Base-by-base conservation (phyloP, 2,113 vertebrate genomes). In the Glaucomys volans region DNA sequence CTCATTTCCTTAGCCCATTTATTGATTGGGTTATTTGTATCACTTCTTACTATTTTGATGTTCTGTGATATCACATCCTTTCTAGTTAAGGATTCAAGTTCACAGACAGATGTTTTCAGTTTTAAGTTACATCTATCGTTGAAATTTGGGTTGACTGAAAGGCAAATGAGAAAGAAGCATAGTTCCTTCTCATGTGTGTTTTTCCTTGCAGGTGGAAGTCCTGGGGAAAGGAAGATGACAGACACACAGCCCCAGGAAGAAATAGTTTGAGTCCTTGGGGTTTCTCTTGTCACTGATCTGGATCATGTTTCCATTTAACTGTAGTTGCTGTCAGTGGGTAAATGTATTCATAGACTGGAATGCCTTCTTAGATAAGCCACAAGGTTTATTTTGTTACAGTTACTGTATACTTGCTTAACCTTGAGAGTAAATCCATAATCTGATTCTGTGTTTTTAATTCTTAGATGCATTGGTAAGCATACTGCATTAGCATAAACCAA, bases 11-110 rank as follows among this genome's bases (percentile, higher is more conserved):
- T n/a, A n/a, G n/a, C n/a, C n/a, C n/a, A n/a, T n/a, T n/a, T n/a
- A n/a, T n/a, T n/a, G n/a, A n/a, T n/a, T n/a, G n/a, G n/a, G n/a
- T n/a, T n/a, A n/a, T n/a, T n/a, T n/a, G n/a, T 11, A 26, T 75
- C 28, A 8, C 40, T 62, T 62, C 30, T 79, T 59, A 42, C 18
- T 7, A 12, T 75, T 87, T n/a, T 18, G 14, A 37, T n/a, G 37
- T 83, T 50, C n/a, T 62, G 17, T 67, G 69, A 8, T 30, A 18
- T 4, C 52, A 44, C 24, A 12, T 85, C 9, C 4, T 81, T 85
- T 95, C 77, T 88, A 37, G 47, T 69, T 96, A 80, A 76, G 79
- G 57, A 75, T 32, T 93, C 17, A 26, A 54, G 47, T 67, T 84
- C 57, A 32, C 42, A 77, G 59, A 85, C 30, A 94, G 50, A 74